Base-by-base conservation (phyloP, 2,888 invertebrate genomes). In the Folsomia candida region DNA sequence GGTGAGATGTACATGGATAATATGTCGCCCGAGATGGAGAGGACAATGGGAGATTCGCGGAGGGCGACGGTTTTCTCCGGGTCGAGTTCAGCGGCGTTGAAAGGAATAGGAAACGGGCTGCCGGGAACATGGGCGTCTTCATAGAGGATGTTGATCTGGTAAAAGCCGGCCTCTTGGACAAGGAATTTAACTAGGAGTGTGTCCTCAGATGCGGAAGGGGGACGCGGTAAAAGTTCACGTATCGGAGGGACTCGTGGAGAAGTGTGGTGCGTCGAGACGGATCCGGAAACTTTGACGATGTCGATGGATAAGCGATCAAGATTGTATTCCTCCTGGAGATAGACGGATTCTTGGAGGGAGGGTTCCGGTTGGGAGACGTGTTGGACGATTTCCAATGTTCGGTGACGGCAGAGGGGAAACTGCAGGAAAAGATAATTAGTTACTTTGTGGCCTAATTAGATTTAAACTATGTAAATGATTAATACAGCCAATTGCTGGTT, bases 101-200 rank as follows among this genome's bases (percentile, higher is more conserved):
- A 85, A 54, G 79, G 78, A 72, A 84, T 83, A 22, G 81, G 80
- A 77, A 84, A 84, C 4, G 85, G 85, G 79, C 84, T 84, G n/a
- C 84, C 84, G 61, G 81, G 81, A 65, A 85, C 82, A 76, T 81
- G 82, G 64, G 81, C 81, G 24, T 82, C 82, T 28, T 83, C 83
- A 62, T 84, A 81, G 80, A 83, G 80, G 24, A 85, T 81, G 67
- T 82, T 81, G 62, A 85, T 83, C 51, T 81, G 80, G 78, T 85
- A 85, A 51, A 82, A 81, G 18, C 85, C 85, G 1, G 85, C 82
- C 76, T 82, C 82, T 69, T 84, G 82, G 22, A 84, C 84, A 14
- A 83, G 83, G 80, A 85, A 85, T 20, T 83, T 83, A 63, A 84
- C 83, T 57, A 81, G 79, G 18, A 83, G 82, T 29, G 81, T 77